Evolutionary conservation across 2,888 invertebrate species (phyloP), one percentile per base, ranked within the genome.

Genomic region (Andrena bucephala): DNA sequence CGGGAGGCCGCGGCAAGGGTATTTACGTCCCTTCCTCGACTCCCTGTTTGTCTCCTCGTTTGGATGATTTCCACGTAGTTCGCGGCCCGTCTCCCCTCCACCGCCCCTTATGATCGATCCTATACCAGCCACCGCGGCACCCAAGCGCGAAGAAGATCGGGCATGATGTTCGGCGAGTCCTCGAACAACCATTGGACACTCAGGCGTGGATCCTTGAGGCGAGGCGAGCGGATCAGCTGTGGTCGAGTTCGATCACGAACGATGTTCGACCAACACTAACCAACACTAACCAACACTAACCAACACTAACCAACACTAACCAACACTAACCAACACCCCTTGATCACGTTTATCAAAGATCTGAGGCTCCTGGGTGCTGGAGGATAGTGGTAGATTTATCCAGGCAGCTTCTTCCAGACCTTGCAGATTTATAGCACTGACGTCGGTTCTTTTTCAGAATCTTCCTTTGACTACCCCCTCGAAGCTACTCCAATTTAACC

Each of bases 141-240:
- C 62, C 29, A 54, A 63, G 60, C 29, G 16, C 10, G 57, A 59
- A 48, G 52, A 29, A 6, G 65, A 75, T 79, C 54, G 75, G 33
- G 68, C 59, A 72, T 72, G 10, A 52, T 50, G 65, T 75, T 52
- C 60, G 10, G 27, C 16, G 27, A 27, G 63, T 48, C 74, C 62
- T 63, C 71, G 83, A 75, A 66, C 59, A 75, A 84, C 68, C 84
- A 84, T 84, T 79, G 74, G 75, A 75, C 31, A 69, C 16, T 73
- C 27, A 10, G 7, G 36, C 8, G 31, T n/a, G 71, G 20, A 36
- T 66, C 54, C 36, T 66, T 31, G n/a, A 5, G 16, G 20, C 59
- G 52, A n/a, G 59, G 24, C 24, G 13, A 59, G 52, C 42, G 42
- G 42, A 42, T n/a, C 29, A 13, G n/a, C 67, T 75, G 8, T n/a